Evolutionary conservation across 2,888 invertebrate genomes (phyloP).

Genomic region (Metalampra italica): DNA sequence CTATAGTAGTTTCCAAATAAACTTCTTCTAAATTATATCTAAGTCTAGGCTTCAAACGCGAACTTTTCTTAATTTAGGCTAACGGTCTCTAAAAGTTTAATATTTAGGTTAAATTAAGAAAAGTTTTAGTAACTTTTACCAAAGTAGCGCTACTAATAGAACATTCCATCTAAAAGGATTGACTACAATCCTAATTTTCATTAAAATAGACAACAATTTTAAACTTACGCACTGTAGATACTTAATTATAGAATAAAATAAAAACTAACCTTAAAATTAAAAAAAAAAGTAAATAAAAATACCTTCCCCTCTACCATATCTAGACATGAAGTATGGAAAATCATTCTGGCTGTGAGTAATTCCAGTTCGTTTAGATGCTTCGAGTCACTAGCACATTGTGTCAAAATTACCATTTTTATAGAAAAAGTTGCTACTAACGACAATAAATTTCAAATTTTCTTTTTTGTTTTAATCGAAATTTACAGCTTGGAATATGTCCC

Average conservation of each 20-base stretch:
- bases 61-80: slow-evolving; percentile 28
- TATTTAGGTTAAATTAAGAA: slow-evolving; percentile 18
- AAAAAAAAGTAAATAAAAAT: slow-evolving; percentile 39
- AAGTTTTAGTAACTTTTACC: slow-evolving; percentile 33
- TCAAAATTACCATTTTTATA: slow-evolving; percentile 26
- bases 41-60: slow-evolving; percentile 47
- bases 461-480: neutral
- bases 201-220: slow-evolving; percentile 65
- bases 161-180: slow-evolving; percentile 66
- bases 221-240: slow-evolving; percentile 76
- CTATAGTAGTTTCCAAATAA: slow-evolving; percentile 69
- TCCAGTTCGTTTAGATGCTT: slow-evolving; percentile 63
- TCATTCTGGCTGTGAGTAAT: slow-evolving; percentile 77
- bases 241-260: slow-evolving; percentile 67
- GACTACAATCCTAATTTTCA: slow-evolving; percentile 55
- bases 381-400: slow-evolving; percentile 33
- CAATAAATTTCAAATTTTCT: slow-evolving; percentile 44
- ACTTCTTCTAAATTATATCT: slow-evolving; percentile 70
- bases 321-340: slow-evolving; percentile 68
- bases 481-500: neutral
- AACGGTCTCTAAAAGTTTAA: slow-evolving; percentile 15
- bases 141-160: slow-evolving; percentile 62
- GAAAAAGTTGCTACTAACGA: slow-evolving; percentile 43
- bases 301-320: slow-evolving; percentile 69
- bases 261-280: slow-evolving; percentile 54